A percentile compares a stretch with the other conserved stretches of the same genome.
Conservation (phyloP, 2,797 vertebrate genomes). For the Spinus pinus region DNA sequence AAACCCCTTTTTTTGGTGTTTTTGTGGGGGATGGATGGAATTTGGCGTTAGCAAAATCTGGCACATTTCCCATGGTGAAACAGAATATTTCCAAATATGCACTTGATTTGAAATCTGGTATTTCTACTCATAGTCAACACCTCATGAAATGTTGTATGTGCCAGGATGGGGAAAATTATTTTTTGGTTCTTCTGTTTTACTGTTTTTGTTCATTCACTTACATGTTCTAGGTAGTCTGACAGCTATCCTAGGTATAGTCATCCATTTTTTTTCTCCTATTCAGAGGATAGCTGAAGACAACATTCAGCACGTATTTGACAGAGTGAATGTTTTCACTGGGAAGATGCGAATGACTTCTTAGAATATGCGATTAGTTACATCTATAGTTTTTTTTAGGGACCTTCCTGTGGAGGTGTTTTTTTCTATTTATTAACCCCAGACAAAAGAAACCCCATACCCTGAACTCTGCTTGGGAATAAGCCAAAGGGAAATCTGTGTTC, state of each 20-base stretch:
- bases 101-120: neutral
- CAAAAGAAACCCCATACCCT: accelerated
- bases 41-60: neutral
- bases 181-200: neutral
- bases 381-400: neutral
- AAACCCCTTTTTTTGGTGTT: neutral
- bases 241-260: neutral
- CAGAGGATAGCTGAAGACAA: neutral
- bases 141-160: neutral
- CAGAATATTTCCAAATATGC: neutral
- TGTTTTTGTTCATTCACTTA: neutral
- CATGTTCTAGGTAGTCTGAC: neutral
- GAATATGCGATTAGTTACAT: neutral
- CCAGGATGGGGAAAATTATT: neutral
- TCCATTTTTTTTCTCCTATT: neutral
- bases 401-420: neutral
- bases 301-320: neutral
- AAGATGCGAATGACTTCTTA: neutral
- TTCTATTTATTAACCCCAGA: neutral
- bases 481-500: neutral
- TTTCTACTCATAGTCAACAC: neutral
- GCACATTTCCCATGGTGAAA: neutral
- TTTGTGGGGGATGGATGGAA: accelerated
- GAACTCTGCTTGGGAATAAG: neutral
- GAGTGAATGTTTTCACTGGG: neutral